Conservation (phyloP, 2,113 vertebrate genomes). For the Antigone vipio region DNA sequence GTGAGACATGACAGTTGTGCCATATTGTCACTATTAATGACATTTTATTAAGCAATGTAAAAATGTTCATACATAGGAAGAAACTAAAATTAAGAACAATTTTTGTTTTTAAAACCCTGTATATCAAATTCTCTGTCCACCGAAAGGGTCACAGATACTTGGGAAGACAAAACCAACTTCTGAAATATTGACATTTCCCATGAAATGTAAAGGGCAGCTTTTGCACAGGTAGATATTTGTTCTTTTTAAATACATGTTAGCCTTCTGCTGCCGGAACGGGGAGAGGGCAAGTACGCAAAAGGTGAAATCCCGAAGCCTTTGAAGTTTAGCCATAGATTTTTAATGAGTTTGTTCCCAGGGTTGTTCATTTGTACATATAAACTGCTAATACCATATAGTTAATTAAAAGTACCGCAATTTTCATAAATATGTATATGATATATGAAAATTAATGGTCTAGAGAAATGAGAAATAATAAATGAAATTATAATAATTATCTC, state of each 20-base stretch:
- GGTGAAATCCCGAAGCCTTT: slow-evolving; percentile 11
- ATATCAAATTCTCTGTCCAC: neutral
- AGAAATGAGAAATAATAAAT: neutral
- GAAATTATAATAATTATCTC: slow-evolving; percentile 24
- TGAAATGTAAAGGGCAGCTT: slow-evolving; percentile 44
- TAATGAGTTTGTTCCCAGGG: slow-evolving; percentile 32
- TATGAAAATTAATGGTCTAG: neutral
- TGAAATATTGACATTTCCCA: slow-evolving; percentile 40
- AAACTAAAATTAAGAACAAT: neutral
- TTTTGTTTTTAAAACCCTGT: neutral
- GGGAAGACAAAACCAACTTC: slow-evolving; percentile 10
- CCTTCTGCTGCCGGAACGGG: neutral
- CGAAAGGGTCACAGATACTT: neutral
- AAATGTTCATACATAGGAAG: neutral
- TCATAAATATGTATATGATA: neutral
- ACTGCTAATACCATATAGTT: neutral
- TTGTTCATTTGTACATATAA: slow-evolving; percentile 3
- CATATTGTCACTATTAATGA: neutral
- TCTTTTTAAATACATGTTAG: slow-evolving; percentile 24
- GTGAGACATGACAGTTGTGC: slow-evolving; percentile 10
- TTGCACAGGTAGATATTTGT: slow-evolving; percentile 45
- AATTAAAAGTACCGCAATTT: neutral
- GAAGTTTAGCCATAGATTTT: slow-evolving; percentile 1
- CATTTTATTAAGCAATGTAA: neutral
- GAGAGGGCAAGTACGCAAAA: neutral